Evolutionary conservation across 1,140 invertebrate species (phyloP), one percentile per base, ranked within the genome.

Genomic region (Oscheius sp.): DNA sequence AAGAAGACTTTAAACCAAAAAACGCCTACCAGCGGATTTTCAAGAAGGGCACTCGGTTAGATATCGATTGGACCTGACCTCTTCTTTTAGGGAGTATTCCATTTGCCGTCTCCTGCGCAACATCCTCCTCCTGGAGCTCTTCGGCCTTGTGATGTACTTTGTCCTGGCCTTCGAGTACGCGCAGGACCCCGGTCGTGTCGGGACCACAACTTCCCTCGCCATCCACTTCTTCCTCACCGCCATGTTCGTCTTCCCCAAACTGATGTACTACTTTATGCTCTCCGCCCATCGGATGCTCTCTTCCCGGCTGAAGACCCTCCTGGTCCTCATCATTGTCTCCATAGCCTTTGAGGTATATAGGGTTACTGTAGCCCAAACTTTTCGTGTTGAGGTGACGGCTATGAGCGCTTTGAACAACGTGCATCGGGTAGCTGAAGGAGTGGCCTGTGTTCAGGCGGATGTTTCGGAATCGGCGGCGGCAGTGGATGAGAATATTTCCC

Each of bases 381-480:
- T 3, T n/a, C 3, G 13, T n/a, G 42, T 45, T 28, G 28, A 65
- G 62, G 67, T 49, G 23, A 31, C 49, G 4, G 67, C 67, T 36
- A 58, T 68, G 67, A 68, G 61, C 32, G 67, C 55, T 3, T 36
- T 68, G 7, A 55, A 32, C 10, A 68, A 68, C 20, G 35, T 68
- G 13, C 67, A 68, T 42, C 67, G 55, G 32, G 55, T 68, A 2
- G 67, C 67, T n/a, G 32, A 49, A n/a, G 67, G 67, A n/a, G 55
- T 68, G 18, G 67, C 67, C 28, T 68, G 67, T 61, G 52, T 68
- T 26, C 67, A 68, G 36, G 45, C 34, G n/a, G 67, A 68, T 59
- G 67, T 68, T 3, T 58, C 55, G 32, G 35, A 32, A 23, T 68
- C 67, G n/a, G 29, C 32, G 32, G 45, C 36, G 35, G 67, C 52